These are phyloP conservation scores for Spheniscus humboldti DNA, from an alignment of 2,797 vertebrate species.

Conservation along the genomic window DNA sequence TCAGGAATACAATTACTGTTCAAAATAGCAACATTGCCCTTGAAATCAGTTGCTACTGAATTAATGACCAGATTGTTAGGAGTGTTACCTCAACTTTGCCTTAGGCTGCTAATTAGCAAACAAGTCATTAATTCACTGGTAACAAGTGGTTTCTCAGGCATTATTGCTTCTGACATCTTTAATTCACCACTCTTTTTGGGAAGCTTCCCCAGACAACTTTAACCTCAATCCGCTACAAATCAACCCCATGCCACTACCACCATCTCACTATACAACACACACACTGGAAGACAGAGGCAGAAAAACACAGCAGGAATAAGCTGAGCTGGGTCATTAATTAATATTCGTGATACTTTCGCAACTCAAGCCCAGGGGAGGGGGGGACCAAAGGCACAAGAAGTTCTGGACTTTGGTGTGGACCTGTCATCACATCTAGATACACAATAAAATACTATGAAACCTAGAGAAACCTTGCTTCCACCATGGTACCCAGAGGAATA, in stretches of 20 bases:
- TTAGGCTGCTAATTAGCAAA: conserved; percentile 68
- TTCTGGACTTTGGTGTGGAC: not conserved
- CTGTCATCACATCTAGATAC: not conserved
- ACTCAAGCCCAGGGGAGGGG: not conserved
- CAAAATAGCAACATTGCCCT: conserved; percentile 56
- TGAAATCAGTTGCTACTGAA: conserved; percentile 64
- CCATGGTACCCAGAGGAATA: not conserved
- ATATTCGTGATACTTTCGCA: not conserved
- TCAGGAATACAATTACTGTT: conserved; percentile 50
- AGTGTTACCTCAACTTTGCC: conserved; percentile 52
- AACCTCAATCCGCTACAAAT: not conserved
- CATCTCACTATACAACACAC: not conserved
- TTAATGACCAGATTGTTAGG: conserved; percentile 62
- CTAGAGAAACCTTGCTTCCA: not conserved
- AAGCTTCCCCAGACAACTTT: conserved; percentile 31
- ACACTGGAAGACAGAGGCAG: not conserved
- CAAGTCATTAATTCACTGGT: conserved; percentile 66
- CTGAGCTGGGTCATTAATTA: not conserved
- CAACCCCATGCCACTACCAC: not conserved
- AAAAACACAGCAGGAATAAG: not conserved
- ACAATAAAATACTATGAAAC: not conserved
- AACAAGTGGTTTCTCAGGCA: conserved; percentile 61
- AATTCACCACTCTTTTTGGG: conserved; percentile 36
- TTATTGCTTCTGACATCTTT: conserved; percentile 48
- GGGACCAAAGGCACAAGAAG: not conserved